A percentile compares a stretch with the other conserved stretches of the same genome.
These are phyloP conservation scores for Amphiprion percula DNA, from an alignment of 2,113 vertebrate species.

Conservation along the genomic window DNA sequence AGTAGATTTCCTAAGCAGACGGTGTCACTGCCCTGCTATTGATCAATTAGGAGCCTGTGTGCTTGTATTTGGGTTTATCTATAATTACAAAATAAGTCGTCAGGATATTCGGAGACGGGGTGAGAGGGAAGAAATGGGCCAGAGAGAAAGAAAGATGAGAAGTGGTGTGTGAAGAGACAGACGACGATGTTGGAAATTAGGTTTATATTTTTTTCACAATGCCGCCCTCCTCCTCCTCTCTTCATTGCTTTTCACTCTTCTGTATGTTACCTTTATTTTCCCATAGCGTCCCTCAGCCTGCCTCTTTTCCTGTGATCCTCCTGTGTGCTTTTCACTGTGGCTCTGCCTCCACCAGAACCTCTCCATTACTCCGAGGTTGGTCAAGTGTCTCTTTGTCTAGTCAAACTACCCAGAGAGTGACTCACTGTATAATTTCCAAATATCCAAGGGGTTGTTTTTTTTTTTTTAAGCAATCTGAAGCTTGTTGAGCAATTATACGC, in stretches of 20 bases:
- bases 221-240: slow-evolving; percentile 8
- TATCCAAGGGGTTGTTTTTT: background rate
- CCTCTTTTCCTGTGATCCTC: background rate
- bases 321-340: background rate
- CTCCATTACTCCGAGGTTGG: slow-evolving; percentile 5
- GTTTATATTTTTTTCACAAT: slow-evolving; percentile 6
- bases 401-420: slow-evolving; percentile 10
- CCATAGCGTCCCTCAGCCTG: background rate
- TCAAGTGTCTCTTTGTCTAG: slow-evolving; percentile 4
- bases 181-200: slow-evolving; percentile 4
- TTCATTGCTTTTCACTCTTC: background rate
- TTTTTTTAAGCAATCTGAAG: background rate
- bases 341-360: slow-evolving; percentile 7
- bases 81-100: slow-evolving; percentile 12
- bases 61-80: background rate
- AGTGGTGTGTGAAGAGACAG: slow-evolving; percentile 6
- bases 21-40: background rate
- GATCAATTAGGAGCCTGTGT: slow-evolving; percentile 14
- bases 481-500: slow-evolving; percentile 6
- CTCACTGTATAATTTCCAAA: background rate
- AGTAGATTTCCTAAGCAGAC: no score
- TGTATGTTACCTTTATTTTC: background rate
- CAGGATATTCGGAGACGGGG: background rate
- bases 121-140: background rate
- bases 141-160: background rate